Conservation (phyloP, 2,797 vertebrate species). For the Apogon talboti region DNA sequence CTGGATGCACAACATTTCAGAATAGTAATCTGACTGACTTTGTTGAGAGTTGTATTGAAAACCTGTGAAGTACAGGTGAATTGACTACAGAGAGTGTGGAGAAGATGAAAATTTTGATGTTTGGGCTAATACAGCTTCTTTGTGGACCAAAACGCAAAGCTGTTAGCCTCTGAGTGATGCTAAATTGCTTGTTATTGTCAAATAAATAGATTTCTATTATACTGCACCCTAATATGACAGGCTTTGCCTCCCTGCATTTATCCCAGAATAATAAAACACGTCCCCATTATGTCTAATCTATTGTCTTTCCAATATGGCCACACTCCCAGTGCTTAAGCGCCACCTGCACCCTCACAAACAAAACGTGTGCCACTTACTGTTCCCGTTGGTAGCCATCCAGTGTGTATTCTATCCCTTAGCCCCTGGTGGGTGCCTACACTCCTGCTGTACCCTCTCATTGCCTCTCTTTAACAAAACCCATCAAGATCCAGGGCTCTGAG, state of each 20-base stretch:
- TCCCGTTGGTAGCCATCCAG: conserved; percentile 46
- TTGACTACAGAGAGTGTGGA: not conserved
- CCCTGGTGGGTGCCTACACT: conserved; percentile 41
- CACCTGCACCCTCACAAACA: conserved; percentile 56
- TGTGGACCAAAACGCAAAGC: conserved; percentile 31
- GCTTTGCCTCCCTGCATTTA: conserved; percentile 53
- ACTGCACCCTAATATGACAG: conserved; percentile 41
- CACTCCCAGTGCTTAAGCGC: conserved; percentile 57
- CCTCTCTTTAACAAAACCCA: conserved; percentile 57
- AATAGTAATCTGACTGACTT: conserved; percentile 26
- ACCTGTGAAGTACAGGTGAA: conserved; percentile 17
- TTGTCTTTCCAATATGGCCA: conserved; percentile 63
- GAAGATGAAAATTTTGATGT: conserved; percentile 3
- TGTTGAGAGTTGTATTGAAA: conserved; percentile 30
- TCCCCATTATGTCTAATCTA: conserved; percentile 55
- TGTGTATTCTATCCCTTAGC: conserved; percentile 40
- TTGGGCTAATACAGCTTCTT: too few relatives aligned
- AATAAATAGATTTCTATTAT: conserved; percentile 61
- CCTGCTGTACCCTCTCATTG: conserved; percentile 43
- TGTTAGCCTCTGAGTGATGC: conserved; percentile 33
- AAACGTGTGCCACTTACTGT: conserved; percentile 39
- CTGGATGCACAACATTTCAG: conserved; percentile 23
- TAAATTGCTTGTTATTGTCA: conserved; percentile 62
- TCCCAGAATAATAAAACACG: conserved; percentile 60
- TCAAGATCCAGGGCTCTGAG: conserved; percentile 57